phyloP scores from a whole-genome alignment of 1,140 invertebrate genomes.

The Mactra quadrangularis region DNA sequence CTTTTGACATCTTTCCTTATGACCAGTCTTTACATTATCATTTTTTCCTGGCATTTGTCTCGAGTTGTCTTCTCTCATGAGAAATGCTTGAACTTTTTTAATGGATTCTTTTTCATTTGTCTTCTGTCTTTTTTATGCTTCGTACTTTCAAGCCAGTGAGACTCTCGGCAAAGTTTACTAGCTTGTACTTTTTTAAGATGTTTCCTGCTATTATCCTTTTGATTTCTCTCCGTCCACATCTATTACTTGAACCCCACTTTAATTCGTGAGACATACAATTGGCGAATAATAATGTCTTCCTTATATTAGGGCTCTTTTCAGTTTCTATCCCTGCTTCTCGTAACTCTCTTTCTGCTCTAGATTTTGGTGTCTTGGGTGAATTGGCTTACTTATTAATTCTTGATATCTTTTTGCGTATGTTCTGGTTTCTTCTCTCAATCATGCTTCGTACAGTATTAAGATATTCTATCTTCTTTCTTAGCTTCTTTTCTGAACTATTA shows the following conservation, averaged over 20 bases:
- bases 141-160: slow-evolving; percentile 3
- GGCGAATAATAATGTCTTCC: slow-evolving; percentile 23
- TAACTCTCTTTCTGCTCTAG: slow-evolving; percentile 8
- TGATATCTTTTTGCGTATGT: background rate
- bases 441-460: background rate
- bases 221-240: background rate
- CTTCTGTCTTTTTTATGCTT: background rate
- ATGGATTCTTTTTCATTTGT: background rate
- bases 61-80: slow-evolving; percentile 40
- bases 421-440: slow-evolving; percentile 13
- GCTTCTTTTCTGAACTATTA: no score
- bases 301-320: background rate
- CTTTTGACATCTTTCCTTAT: slow-evolving; percentile 18
- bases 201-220: slow-evolving; percentile 29
- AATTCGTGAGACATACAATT: slow-evolving; percentile 10
- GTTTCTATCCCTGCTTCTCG: slow-evolving; percentile 11
- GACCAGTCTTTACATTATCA: slow-evolving; percentile 21
- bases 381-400: background rate
- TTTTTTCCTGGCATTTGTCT: slow-evolving; percentile 34
- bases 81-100: background rate
- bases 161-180: slow-evolving; percentile 24
- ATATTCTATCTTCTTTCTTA: slow-evolving; percentile 10
- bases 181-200: slow-evolving; percentile 33
- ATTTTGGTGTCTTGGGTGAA: slow-evolving; percentile 27
- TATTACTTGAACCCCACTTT: background rate